phyloP scores from a whole-genome alignment of 2,888 invertebrate genomes.

The Deilephila elpenor region DNA sequence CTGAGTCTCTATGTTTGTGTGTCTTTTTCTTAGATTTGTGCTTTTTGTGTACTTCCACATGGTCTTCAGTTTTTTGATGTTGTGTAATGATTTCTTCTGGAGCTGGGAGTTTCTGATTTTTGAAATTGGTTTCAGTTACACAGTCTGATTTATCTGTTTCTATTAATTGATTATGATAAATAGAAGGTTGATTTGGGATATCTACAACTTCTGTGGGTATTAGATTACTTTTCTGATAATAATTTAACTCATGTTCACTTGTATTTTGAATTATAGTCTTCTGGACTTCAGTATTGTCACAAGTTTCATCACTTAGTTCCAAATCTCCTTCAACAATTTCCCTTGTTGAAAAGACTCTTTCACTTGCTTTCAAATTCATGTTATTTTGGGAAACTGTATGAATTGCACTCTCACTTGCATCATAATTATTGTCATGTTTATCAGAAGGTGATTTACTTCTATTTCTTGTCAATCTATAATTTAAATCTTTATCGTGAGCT shows the following conservation, averaged over 20 bases:
- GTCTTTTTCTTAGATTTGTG: slow-evolving; percentile 52
- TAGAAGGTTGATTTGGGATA: neutral
- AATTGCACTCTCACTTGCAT: neutral
- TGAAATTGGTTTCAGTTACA: neutral
- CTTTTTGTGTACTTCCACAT: slow-evolving; percentile 43
- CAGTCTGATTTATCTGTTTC: neutral
- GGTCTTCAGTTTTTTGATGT: slow-evolving; percentile 34
- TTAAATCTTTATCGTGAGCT: slow-evolving; percentile 10
- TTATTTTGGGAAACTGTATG: neutral
- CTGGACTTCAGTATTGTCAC: slow-evolving; percentile 53
- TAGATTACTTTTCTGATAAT: neutral
- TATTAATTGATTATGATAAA: neutral
- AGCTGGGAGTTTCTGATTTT: neutral
- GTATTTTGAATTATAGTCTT: slow-evolving; percentile 30
- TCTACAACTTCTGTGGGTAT: neutral
- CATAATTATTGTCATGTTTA: slow-evolving; percentile 44
- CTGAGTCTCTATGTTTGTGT: slow-evolving; percentile 44
- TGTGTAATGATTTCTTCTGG: slow-evolving; percentile 19
- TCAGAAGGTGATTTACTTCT: slow-evolving; percentile 12
- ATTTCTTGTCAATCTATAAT: neutral
- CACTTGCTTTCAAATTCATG: neutral
- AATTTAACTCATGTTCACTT: slow-evolving; percentile 24
- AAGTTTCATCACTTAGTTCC: slow-evolving; percentile 73
- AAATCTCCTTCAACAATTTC: slow-evolving; percentile 70
- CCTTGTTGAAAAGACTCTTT: slow-evolving; percentile 32